These are phyloP conservation scores for Apis laboriosa DNA, from an alignment of 1,140 invertebrate species.

Conservation along the genomic window DNA sequence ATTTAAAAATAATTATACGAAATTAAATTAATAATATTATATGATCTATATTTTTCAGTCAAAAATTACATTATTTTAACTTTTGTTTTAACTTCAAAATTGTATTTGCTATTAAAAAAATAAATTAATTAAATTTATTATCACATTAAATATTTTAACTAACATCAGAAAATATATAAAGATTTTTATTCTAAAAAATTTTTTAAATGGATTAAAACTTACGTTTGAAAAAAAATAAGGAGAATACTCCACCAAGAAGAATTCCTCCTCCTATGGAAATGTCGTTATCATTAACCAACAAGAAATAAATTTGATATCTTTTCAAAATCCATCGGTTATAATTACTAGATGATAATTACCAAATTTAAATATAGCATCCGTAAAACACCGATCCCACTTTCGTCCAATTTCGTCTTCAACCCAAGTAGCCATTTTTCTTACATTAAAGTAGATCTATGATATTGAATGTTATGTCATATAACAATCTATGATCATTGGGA, in stretches of 20 bases:
- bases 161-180: neutral
- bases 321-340: neutral
- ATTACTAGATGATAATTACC: slow-evolving; percentile 70
- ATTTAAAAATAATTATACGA: neutral
- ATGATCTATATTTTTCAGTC: slow-evolving; percentile 3
- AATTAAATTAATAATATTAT: neutral
- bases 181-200: slow-evolving; percentile 21
- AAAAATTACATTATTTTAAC: neutral
- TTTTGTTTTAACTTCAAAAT: neutral
- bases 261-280: slow-evolving; percentile 85
- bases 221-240: slow-evolving; percentile 85
- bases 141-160: neutral
- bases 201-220: slow-evolving; percentile 63
- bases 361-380: slow-evolving; percentile 79
- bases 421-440: slow-evolving; percentile 76
- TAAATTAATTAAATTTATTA: neutral
- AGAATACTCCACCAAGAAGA: slow-evolving; percentile 85
- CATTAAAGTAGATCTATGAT: slow-evolving; percentile 36
- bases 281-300: slow-evolving; percentile 3
- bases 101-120: neutral
- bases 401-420: slow-evolving; percentile 80
- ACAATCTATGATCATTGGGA: neutral
- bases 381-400: slow-evolving; percentile 81
- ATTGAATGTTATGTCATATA: slow-evolving; percentile 53
- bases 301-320: neutral